These are phyloP conservation scores for Agrochola lota DNA, from an alignment of 2,888 invertebrate species.

Conservation along the genomic window DNA sequence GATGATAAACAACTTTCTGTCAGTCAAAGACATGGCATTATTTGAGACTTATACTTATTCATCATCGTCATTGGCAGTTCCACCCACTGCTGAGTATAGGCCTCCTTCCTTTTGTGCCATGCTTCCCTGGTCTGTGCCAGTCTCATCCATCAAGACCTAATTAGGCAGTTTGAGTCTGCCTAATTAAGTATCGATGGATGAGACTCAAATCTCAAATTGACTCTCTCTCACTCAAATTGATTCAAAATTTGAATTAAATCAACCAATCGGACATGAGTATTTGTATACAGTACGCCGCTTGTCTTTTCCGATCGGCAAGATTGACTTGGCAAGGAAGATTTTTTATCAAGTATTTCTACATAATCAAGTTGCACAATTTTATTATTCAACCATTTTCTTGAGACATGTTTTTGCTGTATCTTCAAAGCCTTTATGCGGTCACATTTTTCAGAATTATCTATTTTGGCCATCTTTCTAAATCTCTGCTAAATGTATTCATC, in stretches of 20 bases:
- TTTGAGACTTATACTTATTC: neutral
- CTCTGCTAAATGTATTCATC: no score
- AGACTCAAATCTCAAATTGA: no score
- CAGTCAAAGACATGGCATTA: neutral
- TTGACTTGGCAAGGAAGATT: neutral
- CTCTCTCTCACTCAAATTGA: no score
- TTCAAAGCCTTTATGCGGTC: neutral
- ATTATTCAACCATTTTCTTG: neutral
- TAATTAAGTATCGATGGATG: no score
- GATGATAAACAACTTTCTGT: neutral
- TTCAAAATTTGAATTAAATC: neutral
- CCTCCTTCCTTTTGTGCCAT: neutral
- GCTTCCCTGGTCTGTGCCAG: neutral
- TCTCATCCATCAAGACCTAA: neutral
- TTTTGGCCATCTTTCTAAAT: no score
- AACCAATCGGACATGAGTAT: neutral
- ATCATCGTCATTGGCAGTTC: neutral
- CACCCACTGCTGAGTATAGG: neutral
- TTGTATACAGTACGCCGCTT: neutral
- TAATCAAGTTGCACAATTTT: neutral
- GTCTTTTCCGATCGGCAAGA: neutral
- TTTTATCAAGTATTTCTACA: neutral
- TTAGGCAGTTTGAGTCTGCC: no score
- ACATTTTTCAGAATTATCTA: neutral
- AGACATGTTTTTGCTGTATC: neutral